These are phyloP conservation scores for Anhinga anhinga DNA, from an alignment of 2,113 vertebrate genomes.

Conservation along the genomic window DNA sequence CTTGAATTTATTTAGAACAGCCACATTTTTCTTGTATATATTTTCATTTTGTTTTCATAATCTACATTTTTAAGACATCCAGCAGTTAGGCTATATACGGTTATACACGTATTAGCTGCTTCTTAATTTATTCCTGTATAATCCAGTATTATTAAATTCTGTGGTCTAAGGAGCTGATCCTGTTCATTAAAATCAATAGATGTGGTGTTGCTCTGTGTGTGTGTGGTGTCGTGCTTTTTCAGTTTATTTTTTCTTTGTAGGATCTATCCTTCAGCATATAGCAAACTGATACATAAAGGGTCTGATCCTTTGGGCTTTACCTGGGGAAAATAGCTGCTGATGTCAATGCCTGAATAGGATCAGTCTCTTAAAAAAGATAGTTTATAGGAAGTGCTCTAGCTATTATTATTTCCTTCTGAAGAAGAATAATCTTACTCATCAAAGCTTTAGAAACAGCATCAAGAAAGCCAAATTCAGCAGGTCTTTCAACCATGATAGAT, in stretches of 20 bases:
- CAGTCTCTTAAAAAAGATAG: background rate
- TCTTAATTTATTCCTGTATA: conserved; percentile 17
- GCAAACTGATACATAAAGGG: background rate
- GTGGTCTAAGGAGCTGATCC: background rate
- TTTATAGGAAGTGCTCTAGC: conserved; percentile 8
- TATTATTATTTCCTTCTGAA: conserved; percentile 34
- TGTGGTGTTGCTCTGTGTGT: background rate
- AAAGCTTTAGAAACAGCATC: background rate
- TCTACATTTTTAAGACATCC: background rate
- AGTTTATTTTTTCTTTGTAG: background rate
- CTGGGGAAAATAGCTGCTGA: background rate
- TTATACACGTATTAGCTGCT: background rate
- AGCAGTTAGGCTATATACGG: background rate
- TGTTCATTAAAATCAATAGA: conserved; percentile 10
- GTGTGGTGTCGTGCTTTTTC: background rate
- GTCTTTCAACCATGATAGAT: background rate
- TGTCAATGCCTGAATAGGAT: conserved; percentile 8
- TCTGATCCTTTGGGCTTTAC: conserved; percentile 22
- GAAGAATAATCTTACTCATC: conserved; percentile 7
- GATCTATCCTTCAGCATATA: background rate
- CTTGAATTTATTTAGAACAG: conserved; percentile 37
- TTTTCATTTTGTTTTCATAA: conserved; percentile 3
- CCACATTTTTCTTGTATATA: conserved; percentile 9
- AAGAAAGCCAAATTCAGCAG: conserved; percentile 39
- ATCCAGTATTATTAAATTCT: conserved; percentile 11